Evolutionary conservation across 2,113 vertebrate species (phyloP).

Genomic region (Ginglymostoma cirratum): DNA sequence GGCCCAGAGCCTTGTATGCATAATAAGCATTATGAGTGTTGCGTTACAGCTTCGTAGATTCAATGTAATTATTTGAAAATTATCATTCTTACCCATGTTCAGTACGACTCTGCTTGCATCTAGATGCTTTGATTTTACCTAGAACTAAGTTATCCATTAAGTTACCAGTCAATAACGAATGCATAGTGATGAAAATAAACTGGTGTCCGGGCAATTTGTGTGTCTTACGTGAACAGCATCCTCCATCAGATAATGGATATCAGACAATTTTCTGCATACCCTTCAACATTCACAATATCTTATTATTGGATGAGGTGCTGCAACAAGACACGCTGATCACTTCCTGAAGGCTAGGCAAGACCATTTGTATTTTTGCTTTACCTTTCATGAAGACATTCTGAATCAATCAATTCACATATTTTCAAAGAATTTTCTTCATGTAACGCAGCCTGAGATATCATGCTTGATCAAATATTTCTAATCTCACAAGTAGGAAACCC

Average conservation of each 20-base stretch:
- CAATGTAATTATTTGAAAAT: background rate
- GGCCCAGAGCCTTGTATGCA: too few species aligned
- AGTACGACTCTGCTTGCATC: background rate
- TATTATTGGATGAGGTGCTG: background rate
- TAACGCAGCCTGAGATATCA: background rate
- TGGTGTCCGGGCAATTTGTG: background rate
- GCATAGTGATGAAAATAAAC: background rate
- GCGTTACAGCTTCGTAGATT: background rate
- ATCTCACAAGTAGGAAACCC: background rate
- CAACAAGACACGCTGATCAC: background rate
- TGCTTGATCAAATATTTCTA: background rate
- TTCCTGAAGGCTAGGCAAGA: background rate
- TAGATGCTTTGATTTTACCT: background rate
- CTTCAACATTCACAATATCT: background rate
- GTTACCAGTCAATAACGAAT: background rate
- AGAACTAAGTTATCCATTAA: background rate
- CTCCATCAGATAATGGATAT: background rate
- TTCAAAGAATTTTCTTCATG: constrained; percentile 8
- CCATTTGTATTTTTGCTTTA: background rate
- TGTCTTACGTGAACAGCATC: background rate
- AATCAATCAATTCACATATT: background rate
- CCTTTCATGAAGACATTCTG: background rate
- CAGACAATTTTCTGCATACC: background rate
- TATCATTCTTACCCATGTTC: background rate
- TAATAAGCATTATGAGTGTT: too few species aligned